Evolutionary conservation across 2,113 vertebrate genomes (phyloP).

Genomic region (Pyrgilauda ruficollis): DNA sequence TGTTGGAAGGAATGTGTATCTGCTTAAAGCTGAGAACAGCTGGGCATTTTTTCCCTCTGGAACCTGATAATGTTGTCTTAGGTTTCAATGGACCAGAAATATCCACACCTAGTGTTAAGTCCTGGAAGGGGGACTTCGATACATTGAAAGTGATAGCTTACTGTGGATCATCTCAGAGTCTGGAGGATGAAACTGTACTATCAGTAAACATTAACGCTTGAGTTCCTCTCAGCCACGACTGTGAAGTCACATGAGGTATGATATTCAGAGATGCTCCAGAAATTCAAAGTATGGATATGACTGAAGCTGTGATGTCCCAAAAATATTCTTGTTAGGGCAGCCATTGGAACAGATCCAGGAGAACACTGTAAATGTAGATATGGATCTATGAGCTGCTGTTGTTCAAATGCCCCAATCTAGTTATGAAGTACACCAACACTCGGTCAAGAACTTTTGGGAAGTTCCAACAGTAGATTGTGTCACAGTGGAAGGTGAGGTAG

Average conservation of each 20-base stretch:
- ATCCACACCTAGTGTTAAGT: not conserved
- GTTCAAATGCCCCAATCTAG: not conserved
- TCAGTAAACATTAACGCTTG: not conserved
- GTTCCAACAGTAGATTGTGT: not conserved
- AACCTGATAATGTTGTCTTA: not conserved
- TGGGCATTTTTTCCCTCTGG: constrained; percentile 17
- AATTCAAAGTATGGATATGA: not conserved
- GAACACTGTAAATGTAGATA: not conserved
- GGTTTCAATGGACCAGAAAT: constrained; percentile 45
- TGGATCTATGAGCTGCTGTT: not conserved
- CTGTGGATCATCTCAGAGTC: not conserved
- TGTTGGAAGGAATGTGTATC: constrained; percentile 40
- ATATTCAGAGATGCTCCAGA: not conserved
- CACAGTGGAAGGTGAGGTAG: not conserved
- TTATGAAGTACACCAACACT: not conserved
- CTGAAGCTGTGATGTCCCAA: not conserved
- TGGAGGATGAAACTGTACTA: not conserved
- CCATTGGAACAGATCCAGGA: not conserved
- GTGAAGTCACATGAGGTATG: not conserved
- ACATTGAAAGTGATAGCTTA: not conserved
- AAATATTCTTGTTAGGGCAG: not conserved
- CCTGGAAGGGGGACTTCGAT: not conserved
- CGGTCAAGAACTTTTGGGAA: not conserved
- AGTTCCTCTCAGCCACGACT: not conserved
- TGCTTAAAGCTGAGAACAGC: constrained; percentile 29